Conservation (phyloP, 2,797 vertebrate genomes). For the Odontamblyopus lacepedii region DNA sequence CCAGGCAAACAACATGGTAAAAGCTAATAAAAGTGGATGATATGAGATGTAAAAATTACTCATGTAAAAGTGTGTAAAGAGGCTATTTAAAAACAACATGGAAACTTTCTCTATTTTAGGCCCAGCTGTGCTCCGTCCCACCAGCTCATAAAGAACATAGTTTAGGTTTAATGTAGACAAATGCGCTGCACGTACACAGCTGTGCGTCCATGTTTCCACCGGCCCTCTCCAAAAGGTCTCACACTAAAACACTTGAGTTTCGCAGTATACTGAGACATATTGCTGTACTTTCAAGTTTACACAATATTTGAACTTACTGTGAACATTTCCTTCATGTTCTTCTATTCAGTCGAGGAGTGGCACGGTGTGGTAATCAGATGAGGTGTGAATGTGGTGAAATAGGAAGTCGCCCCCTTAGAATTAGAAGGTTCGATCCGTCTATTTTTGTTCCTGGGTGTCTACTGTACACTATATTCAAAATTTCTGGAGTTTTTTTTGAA, state of each 20-base stretch:
- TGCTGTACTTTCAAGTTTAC: neutral
- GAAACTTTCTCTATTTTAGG: neutral
- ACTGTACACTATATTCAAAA: too few species aligned
- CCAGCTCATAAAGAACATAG: neutral
- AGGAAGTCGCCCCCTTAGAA: too few species aligned
- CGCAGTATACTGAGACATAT: slow-evolving; percentile 1
- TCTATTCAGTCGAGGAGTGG: neutral
- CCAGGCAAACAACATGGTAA: too few species aligned
- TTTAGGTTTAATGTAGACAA: neutral
- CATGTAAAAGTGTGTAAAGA: too few species aligned
- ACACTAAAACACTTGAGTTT: neutral
- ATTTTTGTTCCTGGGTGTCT: too few species aligned
- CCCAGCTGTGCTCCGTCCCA: neutral
- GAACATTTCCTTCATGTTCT: neutral
- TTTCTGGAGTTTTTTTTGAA: too few species aligned
- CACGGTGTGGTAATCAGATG: neutral
- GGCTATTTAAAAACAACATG: neutral
- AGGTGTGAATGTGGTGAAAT: too few species aligned
- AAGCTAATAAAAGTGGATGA: too few species aligned
- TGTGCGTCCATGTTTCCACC: neutral
- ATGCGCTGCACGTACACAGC: neutral
- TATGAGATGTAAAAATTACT: too few species aligned
- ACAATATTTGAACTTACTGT: neutral
- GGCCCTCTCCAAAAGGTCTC: neutral
- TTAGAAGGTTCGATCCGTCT: too few species aligned